These are phyloP conservation scores for Mamestra brassicae DNA, from an alignment of 2,888 invertebrate genomes.

Conservation along the genomic window DNA sequence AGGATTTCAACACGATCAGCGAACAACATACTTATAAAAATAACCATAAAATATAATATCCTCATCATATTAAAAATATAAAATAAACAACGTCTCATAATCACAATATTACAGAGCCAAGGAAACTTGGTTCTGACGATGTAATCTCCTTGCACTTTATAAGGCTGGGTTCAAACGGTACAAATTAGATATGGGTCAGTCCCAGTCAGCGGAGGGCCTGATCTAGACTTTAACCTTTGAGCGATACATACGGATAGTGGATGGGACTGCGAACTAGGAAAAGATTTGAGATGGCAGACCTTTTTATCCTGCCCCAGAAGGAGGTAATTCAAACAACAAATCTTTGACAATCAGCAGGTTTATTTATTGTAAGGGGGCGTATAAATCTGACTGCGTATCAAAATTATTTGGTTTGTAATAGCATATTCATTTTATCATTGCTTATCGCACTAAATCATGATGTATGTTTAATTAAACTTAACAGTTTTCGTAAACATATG, in stretches of 20 bases:
- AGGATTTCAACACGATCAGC: constrained; percentile 25
- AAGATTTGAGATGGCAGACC: constrained; percentile 28
- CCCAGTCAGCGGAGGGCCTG: constrained; percentile 56
- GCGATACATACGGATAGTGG: constrained; percentile 68
- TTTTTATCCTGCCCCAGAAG: too few relatives aligned
- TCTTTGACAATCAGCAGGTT: too few relatives aligned
- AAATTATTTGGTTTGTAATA: too few relatives aligned
- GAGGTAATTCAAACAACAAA: too few relatives aligned
- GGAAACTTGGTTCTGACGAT: constrained; percentile 39
- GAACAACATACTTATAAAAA: constrained; percentile 34
- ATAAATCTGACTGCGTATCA: too few relatives aligned
- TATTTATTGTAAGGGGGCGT: too few relatives aligned
- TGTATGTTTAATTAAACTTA: too few relatives aligned
- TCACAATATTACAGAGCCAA: constrained; percentile 42
- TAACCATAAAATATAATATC: constrained; percentile 38
- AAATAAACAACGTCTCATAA: constrained; percentile 43
- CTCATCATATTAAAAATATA: constrained; percentile 10
- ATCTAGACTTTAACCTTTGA: constrained; percentile 77
- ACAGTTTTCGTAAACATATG: too few relatives aligned
- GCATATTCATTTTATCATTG: too few relatives aligned
- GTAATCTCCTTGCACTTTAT: constrained; percentile 50
- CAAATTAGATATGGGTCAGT: constrained; percentile 68
- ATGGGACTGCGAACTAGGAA: constrained; percentile 42
- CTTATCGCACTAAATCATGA: too few relatives aligned
- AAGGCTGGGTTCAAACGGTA: constrained; percentile 64